Percentiles rank a stretch among this genome's conserved stretches.
Conservation (phyloP, 2,888 invertebrate species). For the Cosmia trapezina region DNA sequence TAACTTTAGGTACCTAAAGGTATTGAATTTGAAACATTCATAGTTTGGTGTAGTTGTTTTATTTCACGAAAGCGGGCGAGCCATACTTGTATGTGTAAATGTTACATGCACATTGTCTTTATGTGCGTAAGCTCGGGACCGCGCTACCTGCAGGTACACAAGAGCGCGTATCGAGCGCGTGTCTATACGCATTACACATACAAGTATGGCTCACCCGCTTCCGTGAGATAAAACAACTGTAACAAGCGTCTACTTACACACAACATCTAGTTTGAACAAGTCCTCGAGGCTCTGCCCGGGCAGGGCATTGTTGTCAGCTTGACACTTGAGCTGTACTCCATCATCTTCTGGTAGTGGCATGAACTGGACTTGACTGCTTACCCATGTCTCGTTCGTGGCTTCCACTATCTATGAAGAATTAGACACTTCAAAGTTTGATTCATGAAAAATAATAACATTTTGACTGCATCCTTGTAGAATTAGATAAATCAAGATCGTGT, state of each 20-base stretch:
- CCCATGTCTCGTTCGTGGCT: conserved; percentile 93
- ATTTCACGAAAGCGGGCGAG: no score
- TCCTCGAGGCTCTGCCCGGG: conserved; percentile 95
- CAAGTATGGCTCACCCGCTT: no score
- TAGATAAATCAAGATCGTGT: neutral
- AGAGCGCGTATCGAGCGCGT: no score
- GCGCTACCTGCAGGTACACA: no score
- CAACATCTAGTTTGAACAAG: conserved; percentile 95
- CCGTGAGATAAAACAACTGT: no score
- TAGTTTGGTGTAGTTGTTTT: no score
- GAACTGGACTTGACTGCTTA: conserved; percentile 94
- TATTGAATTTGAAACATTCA: neutral
- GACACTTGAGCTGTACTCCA: conserved; percentile 95
- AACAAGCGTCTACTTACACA: conserved; percentile 93
- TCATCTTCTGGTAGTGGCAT: conserved; percentile 96
- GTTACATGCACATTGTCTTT: no score
- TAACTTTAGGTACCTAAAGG: neutral
- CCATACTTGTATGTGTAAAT: no score
- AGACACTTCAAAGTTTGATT: neutral
- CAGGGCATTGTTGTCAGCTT: conserved; percentile 95
- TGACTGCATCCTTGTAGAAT: neutral
- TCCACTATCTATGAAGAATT: conserved; percentile 89
- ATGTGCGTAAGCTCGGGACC: no score
- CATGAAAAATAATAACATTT: neutral
- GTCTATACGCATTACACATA: no score